phyloP scores from a whole-genome alignment of 1,140 invertebrate genomes.

The Nephila pilipes region DNA sequence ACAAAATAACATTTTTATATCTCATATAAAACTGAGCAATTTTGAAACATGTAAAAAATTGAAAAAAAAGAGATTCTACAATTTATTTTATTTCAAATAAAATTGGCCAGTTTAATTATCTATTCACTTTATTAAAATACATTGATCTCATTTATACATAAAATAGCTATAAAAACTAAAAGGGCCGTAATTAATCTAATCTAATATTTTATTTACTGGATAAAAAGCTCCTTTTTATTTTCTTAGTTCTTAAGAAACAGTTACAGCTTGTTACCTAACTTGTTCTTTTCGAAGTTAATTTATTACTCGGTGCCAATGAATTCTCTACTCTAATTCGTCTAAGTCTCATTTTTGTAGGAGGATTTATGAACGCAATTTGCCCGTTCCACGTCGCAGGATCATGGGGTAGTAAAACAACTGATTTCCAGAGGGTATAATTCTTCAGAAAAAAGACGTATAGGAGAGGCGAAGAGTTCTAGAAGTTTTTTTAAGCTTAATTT shows the following conservation, averaged over 20 bases:
- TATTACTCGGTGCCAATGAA: constrained; percentile 38
- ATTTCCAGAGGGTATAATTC: constrained; percentile 18
- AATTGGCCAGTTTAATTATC: too few species aligned
- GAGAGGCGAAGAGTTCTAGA: neutral
- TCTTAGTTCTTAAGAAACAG: neutral
- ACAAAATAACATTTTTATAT: too few species aligned
- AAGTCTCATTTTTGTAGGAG: constrained; percentile 13
- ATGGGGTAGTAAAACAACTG: constrained; percentile 12
- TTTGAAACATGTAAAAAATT: too few species aligned
- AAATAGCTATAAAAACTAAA: too few species aligned
- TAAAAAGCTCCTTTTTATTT: neutral
- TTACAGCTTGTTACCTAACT: neutral
- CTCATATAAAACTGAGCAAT: too few species aligned
- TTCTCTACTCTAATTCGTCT: constrained; percentile 21
- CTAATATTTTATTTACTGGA: neutral
- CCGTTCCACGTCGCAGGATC: neutral
- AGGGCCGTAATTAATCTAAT: neutral
- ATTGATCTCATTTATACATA: too few species aligned
- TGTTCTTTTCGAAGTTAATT: constrained; percentile 18
- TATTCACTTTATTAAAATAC: too few species aligned
- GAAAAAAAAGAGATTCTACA: too few species aligned
- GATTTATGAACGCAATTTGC: constrained; percentile 46
- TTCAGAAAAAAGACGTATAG: neutral
- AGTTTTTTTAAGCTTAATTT: neutral
- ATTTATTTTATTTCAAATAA: too few species aligned